phyloP scores from a whole-genome alignment of 2,113 vertebrate species.

The Pygoscelis adeliae region DNA sequence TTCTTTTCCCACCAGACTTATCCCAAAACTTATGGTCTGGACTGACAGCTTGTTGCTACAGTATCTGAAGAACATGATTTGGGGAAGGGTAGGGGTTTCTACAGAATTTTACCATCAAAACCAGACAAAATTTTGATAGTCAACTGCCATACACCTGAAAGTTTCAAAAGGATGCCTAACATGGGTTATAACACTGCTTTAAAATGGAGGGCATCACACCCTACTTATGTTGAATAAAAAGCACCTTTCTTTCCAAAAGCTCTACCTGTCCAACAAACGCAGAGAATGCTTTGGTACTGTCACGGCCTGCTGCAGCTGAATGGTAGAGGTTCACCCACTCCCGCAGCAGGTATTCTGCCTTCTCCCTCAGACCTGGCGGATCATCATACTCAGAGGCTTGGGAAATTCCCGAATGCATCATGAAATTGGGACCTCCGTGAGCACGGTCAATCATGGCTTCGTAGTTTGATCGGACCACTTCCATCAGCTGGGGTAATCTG shows the following conservation, averaged over 20 bases:
- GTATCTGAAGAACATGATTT: background rate
- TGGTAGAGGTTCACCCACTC: slow-evolving; percentile 99
- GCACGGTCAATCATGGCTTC: slow-evolving; percentile 99
- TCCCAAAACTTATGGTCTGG: background rate
- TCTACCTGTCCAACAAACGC: slow-evolving; percentile 99
- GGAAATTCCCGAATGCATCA: slow-evolving; percentile 99
- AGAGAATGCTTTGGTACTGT: slow-evolving; percentile 99
- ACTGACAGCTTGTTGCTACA: background rate
- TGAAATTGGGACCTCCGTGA: slow-evolving; percentile 97
- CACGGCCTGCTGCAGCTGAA: slow-evolving; percentile 95
- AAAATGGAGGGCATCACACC: slow-evolving; percentile 70
- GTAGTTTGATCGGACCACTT: slow-evolving; percentile 97
- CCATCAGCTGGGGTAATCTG: slow-evolving; percentile 97
- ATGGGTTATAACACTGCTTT: slow-evolving; percentile 65
- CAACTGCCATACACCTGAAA: background rate
- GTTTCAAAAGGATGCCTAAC: slow-evolving; percentile 24
- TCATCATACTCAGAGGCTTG: slow-evolving; percentile 98
- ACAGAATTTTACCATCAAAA: background rate
- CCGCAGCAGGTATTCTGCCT: slow-evolving; percentile 95
- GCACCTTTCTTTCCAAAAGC: slow-evolving; percentile 86
- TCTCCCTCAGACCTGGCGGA: slow-evolving; percentile 95
- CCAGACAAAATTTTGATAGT: background rate
- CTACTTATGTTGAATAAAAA: slow-evolving; percentile 83
- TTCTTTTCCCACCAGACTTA: background rate
- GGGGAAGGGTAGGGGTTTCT: background rate